Evolutionary conservation across 2,888 invertebrate species (phyloP).

Genomic region (Tetanocera ferruginea): DNA sequence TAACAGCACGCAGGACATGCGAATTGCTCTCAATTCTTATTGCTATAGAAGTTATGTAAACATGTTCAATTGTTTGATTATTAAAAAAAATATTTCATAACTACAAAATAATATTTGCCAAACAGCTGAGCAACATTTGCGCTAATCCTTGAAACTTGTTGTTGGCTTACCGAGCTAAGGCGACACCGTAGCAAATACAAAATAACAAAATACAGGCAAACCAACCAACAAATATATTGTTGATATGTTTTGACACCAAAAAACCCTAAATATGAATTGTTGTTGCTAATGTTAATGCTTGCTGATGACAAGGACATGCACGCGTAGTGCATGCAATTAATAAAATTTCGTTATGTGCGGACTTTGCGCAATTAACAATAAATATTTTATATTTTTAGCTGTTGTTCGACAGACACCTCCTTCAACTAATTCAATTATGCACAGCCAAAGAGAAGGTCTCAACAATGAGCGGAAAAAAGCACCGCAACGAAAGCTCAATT

Average conservation of each 20-base stretch:
- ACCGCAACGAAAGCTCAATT: conserved; percentile 43
- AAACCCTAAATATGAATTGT: background rate
- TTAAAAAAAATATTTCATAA: background rate
- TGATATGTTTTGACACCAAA: conserved; percentile 22
- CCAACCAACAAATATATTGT: background rate
- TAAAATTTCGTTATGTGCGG: conserved; percentile 23
- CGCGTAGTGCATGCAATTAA: conserved; percentile 9
- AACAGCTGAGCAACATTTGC: conserved; percentile 56
- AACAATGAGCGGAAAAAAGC: background rate
- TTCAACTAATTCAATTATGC: conserved; percentile 28
- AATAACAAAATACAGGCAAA: no score
- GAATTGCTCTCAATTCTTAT: background rate
- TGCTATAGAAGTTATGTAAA: conserved; percentile 19
- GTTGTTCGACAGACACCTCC: background rate
- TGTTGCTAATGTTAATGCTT: background rate
- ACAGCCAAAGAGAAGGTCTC: background rate
- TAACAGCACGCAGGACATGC: conserved; percentile 7
- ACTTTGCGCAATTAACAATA: conserved; percentile 23
- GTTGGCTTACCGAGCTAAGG: background rate
- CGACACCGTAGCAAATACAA: no score
- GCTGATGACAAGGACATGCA: background rate
- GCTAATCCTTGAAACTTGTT: conserved; percentile 59
- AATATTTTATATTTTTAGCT: conserved; percentile 22
- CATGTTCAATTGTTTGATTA: background rate
- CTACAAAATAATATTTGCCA: conserved; percentile 40